These are phyloP conservation scores for Drosophila suzukii DNA, from an alignment of 1,140 invertebrate genomes.

Conservation along the genomic window DNA sequence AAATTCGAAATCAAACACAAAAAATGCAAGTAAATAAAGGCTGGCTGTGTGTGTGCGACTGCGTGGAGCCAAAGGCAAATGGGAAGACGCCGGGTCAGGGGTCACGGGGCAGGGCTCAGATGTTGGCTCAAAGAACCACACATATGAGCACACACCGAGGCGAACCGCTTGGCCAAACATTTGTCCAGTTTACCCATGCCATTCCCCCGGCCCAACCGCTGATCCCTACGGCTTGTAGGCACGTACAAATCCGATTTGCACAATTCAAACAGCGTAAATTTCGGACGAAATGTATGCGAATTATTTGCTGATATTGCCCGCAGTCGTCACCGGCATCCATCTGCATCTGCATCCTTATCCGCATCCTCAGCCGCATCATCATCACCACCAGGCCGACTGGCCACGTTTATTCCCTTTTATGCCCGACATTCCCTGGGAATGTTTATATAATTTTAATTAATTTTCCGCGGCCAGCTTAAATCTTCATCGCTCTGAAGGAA, in stretches of 20 bases:
- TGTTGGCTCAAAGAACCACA: slow-evolving; percentile 66
- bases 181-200: slow-evolving; percentile 54
- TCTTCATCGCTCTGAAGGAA: slow-evolving; percentile 24
- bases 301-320: slow-evolving; percentile 66
- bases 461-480: slow-evolving; percentile 72
- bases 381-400: slow-evolving; percentile 6
- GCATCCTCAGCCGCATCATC: slow-evolving; percentile 15
- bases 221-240: slow-evolving; percentile 26
- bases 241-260: slow-evolving; percentile 80
- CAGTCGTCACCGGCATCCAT: slow-evolving; percentile 30
- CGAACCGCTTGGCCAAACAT: slow-evolving; percentile 73
- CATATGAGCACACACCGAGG: slow-evolving; percentile 51
- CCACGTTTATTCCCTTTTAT: slow-evolving; percentile 11
- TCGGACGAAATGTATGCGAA: slow-evolving; percentile 53
- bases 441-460: slow-evolving; percentile 78
- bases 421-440: slow-evolving; percentile 13
- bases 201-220: background rate
- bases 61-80: slow-evolving; percentile 78
- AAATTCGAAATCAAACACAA: slow-evolving; percentile 80
- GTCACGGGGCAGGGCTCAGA: slow-evolving; percentile 34
- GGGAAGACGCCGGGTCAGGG: slow-evolving; percentile 51
- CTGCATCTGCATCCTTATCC: background rate
- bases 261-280: slow-evolving; percentile 77
- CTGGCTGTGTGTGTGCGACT: slow-evolving; percentile 52
- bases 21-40: slow-evolving; percentile 71